Base-by-base conservation (phyloP, 2,888 invertebrate species). In the Plagiodera versicolora region DNA sequence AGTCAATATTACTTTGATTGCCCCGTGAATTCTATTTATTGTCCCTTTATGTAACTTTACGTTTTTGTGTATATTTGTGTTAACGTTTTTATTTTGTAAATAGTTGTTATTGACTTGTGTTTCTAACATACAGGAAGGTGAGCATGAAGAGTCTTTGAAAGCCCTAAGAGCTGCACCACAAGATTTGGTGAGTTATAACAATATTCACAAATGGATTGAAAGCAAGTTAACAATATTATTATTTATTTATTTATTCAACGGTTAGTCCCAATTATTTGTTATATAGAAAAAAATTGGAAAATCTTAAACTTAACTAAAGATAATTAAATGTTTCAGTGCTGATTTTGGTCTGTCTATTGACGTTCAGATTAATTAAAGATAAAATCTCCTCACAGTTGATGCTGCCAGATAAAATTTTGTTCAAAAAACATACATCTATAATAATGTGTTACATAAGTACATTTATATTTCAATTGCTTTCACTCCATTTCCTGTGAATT, bases 71-170 rank as follows among this genome's bases (percentile, higher is more conserved):
- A 4, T n/a, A 5, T 18, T 47, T 47, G 32, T 32, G 32, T 2
- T 32, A 44, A 44, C 30, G 28, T 14, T 4, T 49, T 24, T 39
- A 19, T 24, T 32, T 61, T 63, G 62, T 65, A 57, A 48, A 63
- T 57, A 61, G 56, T 32, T 58, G 51, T 58, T 51, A n/a, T 46
- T 64, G 35, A 45, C 19, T 61, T 67, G 58, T 70, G 66, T 73
- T 71, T 73, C 63, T 71, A 59, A 67, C 55, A 46, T 68, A 50
- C 74, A 81, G 80, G 81, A 81, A 68, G 81, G 81, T 53, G 81
- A 81, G 74, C 80, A 80, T 73, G 81, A 81, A 69, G 79, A 80
- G 70, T 79, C 79, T 70, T 77, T 81, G 59, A 81, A 80, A 71
- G 80, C 80, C 63, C 72, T 79, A 67, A 77, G 75, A 70, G 80